Conservation (phyloP, 35 echinoderm and acorn worm species). For the Holothuria glaberrima region DNA sequence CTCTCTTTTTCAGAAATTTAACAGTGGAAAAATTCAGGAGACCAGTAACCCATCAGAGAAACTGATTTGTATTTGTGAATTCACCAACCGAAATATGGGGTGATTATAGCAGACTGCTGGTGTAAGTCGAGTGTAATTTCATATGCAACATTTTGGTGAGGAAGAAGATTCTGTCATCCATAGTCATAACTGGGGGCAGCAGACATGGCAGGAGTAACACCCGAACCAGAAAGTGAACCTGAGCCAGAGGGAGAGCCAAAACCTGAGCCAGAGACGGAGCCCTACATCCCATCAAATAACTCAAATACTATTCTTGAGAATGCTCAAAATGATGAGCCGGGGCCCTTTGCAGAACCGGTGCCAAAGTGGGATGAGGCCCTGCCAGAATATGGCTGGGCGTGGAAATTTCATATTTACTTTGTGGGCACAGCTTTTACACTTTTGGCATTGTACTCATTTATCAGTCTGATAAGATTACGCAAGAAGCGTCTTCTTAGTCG, state of each 20-base stretch:
- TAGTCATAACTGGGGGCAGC: too few species aligned
- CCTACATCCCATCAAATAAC: background rate
- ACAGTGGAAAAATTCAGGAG: too few species aligned
- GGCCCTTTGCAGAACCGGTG: conserved; percentile 86
- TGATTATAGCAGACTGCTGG: too few species aligned
- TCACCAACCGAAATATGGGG: too few species aligned
- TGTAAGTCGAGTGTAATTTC: too few species aligned
- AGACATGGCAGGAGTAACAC: too few species aligned
- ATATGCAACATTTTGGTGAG: too few species aligned
- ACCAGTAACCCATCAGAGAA: too few species aligned
- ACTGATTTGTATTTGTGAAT: too few species aligned
- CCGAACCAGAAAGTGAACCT: conserved; percentile 32
- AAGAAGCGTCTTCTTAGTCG: conserved; percentile 73
- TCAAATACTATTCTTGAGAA: background rate
- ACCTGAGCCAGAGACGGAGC: conserved; percentile 46
- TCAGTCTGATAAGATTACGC: conserved; percentile 78
- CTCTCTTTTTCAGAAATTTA: too few species aligned
- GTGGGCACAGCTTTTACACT: conserved; percentile 74
- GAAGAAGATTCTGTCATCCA: too few species aligned
- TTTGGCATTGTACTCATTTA: conserved; percentile 80
- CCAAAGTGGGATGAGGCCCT: conserved; percentile 77
- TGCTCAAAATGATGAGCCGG: background rate
- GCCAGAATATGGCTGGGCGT: conserved; percentile 53
- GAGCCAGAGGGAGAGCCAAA: conserved; percentile 56
- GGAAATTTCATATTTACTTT: conserved; percentile 91